A percentile compares a stretch with the other conserved stretches of the same genome.
phyloP scores from a whole-genome alignment of 2,888 invertebrate species.

The Lycophotia porphyrea region DNA sequence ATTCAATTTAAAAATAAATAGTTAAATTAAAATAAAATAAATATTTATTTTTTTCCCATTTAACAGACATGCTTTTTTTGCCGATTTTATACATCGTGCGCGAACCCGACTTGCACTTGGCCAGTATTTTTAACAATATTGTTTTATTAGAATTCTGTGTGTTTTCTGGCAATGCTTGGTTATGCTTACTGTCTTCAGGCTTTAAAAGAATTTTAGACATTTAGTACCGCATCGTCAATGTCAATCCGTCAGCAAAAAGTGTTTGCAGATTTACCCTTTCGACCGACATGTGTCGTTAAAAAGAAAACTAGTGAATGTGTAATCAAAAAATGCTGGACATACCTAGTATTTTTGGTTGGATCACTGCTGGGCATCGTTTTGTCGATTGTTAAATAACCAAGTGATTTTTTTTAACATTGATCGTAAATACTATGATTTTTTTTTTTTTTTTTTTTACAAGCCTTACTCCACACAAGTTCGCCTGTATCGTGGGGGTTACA shows the following conservation, averaged over 20 bases:
- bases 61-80: no score
- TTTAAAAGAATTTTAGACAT: not conserved
- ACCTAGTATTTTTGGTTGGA: not conserved
- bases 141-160: no score
- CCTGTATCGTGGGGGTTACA: not conserved
- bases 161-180: no score
- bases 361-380: not conserved
- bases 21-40: no score
- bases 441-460: not conserved
- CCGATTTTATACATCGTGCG: no score
- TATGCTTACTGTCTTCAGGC: not conserved
- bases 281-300: not conserved
- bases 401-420: not conserved
- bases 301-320: not conserved
- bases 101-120: no score
- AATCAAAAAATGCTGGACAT: not conserved
- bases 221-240: not conserved
- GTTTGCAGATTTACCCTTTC: not conserved
- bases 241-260: not conserved
- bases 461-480: not conserved
- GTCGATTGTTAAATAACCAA: not conserved
- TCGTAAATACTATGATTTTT: not conserved
- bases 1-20: no score
- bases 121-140: no score
- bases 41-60: no score